Evolutionary conservation across 1,140 invertebrate genomes (phyloP), one percentile per base, ranked within the genome.

Genomic region (Drosophila fuyamai): DNA sequence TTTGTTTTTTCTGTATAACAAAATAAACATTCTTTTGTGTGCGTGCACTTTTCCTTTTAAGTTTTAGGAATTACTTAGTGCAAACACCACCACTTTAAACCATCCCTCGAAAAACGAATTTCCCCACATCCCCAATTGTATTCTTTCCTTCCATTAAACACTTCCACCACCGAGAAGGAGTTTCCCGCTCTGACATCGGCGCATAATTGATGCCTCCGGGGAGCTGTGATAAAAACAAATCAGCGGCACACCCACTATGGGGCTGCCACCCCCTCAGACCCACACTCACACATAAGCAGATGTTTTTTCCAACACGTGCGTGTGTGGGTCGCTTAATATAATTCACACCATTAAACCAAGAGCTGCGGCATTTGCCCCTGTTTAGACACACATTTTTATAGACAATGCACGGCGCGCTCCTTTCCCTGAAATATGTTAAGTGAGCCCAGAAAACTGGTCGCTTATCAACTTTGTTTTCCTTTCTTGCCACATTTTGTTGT

Each of bases 141-240:
- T 41, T 70, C 61, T 60, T 61, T 5, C 56, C 68, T 53, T 72
- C 70, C 71, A 74, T 74, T 74, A 74, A 74, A 74, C 63, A 50
- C 70, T 74, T 55, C 72, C 51, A 63, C 60, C 73, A 47, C 35
- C 32, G 27, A 44, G n/a, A 36, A 76, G 40, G 54, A 63, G 40
- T 23, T 50, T 66, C 61, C 54, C 41, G 54, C 62, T 76, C 72
- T 76, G 72, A 67, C 73, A 76, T 67, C 47, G 50, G 54, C 72
- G 80, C 83, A 88, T 88, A 88, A 88, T 88, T 88, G 83, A 88
- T 88, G 83, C 84, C 83, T 84, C 83, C 76, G 71, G 84, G 83
- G 83, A 88, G 83, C 84, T 80, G 83, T 88, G 83, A 88, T 88
- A 88, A 88, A 88, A 83, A 88, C 83, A 88, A 88, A 88, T 88